Evolutionary conservation across 2,113 vertebrate species (phyloP).

Genomic region (Scomber colias): DNA sequence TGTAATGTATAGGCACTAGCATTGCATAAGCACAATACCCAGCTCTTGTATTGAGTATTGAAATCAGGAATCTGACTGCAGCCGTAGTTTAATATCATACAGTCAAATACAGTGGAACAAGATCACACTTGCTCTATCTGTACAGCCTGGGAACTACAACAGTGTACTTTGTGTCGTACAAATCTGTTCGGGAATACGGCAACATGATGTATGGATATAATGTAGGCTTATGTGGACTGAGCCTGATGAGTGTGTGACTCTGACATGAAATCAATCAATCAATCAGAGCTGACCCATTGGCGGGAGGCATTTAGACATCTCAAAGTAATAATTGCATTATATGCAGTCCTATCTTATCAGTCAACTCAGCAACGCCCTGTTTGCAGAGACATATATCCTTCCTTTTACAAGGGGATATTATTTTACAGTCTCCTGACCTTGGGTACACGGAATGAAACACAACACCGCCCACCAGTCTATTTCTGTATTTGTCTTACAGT

Average conservation of each 20-base stretch:
- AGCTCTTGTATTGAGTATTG: background rate
- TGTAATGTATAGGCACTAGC: too few relatives aligned
- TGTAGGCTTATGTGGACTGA: slow-evolving; percentile 2
- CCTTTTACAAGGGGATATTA: slow-evolving; percentile 75
- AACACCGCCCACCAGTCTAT: slow-evolving; percentile 81
- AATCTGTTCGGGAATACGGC: slow-evolving; percentile 5
- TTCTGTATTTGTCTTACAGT: slow-evolving; percentile 84
- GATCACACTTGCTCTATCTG: slow-evolving; percentile 46
- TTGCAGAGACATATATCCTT: slow-evolving; percentile 74
- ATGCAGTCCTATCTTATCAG: slow-evolving; percentile 48
- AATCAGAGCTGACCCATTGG: slow-evolving; percentile 12
- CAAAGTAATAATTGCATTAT: slow-evolving; percentile 45
- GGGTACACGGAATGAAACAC: slow-evolving; percentile 82
- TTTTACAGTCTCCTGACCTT: slow-evolving; percentile 85
- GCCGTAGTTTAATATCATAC: slow-evolving; percentile 7
- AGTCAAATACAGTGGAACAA: slow-evolving; percentile 34
- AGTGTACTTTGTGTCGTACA: background rate
- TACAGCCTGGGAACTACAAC: background rate
- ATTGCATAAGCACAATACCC: background rate
- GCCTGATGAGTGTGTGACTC: background rate
- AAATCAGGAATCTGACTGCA: background rate
- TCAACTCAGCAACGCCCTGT: slow-evolving; percentile 71
- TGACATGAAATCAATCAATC: slow-evolving; percentile 30
- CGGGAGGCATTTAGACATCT: slow-evolving; percentile 20
- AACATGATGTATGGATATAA: slow-evolving; percentile 13